phyloP scores from a whole-genome alignment of 2,113 vertebrate genomes.

The Oceanites oceanicus region DNA sequence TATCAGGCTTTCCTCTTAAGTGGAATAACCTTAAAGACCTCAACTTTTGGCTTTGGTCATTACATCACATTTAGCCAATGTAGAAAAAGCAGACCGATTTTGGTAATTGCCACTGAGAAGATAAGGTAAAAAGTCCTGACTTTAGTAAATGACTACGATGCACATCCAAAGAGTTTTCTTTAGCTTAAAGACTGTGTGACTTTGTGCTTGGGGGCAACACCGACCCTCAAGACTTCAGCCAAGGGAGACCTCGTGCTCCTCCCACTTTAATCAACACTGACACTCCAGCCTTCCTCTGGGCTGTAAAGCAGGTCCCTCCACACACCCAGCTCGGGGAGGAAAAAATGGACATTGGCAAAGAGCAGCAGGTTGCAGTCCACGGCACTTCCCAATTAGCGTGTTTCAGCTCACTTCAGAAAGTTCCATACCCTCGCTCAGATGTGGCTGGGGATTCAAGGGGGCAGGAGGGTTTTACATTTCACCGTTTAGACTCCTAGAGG shows the following conservation, averaged over 20 bases:
- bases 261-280: neutral
- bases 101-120: neutral
- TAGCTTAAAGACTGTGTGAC: neutral
- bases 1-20: neutral
- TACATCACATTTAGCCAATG: neutral
- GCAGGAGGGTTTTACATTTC: conserved; percentile 48
- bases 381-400: neutral
- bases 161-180: neutral
- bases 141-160: accelerated
- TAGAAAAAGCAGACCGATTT: neutral
- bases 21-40: neutral
- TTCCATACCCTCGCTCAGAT: neutral
- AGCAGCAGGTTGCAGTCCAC: neutral
- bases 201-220: neutral
- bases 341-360: neutral
- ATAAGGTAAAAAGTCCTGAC: neutral
- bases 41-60: neutral
- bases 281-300: neutral
- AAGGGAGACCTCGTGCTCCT: neutral
- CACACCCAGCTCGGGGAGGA: accelerated
- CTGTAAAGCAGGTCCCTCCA: neutral
- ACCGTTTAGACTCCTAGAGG: neutral
- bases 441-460: neutral
- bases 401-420: conserved; percentile 1
- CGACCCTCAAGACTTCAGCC: accelerated